Percentiles rank a stretch among this genome's conserved stretches.
phyloP scores from a whole-genome alignment of 53 echinoderm and acorn worm genomes.

The Stichopus horrens region DNA sequence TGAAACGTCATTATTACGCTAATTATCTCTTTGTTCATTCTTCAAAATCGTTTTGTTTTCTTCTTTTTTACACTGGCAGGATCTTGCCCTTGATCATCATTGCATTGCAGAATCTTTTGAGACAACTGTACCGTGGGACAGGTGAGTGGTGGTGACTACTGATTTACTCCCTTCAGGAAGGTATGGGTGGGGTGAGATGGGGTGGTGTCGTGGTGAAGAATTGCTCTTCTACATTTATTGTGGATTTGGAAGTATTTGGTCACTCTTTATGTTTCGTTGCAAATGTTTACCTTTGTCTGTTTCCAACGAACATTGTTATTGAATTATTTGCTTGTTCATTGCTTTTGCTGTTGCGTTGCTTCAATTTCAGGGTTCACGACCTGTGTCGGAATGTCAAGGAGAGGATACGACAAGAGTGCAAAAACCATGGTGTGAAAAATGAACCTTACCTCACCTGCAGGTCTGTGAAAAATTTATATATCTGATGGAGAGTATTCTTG shows the following conservation, averaged over 20 bases:
- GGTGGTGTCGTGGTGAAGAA: too few species aligned
- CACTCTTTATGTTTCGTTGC: not conserved
- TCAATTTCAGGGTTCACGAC: conserved; percentile 76
- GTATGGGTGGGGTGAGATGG: not conserved
- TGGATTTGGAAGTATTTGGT: not conserved
- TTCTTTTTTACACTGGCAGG: conserved; percentile 54
- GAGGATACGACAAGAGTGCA: conserved; percentile 80
- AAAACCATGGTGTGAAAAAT: conserved; percentile 70
- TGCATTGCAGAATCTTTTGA: conserved; percentile 98
- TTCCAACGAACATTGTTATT: not conserved
- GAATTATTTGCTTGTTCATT: not conserved
- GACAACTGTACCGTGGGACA: conserved; percentile 96
- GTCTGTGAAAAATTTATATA: conserved; percentile 12
- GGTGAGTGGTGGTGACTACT: conserved; percentile 46
- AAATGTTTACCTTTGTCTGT: not conserved
- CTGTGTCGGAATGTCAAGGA: conserved; percentile 94
- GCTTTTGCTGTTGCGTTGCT: not conserved
- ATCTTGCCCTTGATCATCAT: conserved; percentile 88
- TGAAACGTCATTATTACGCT: too few species aligned
- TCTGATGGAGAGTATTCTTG: not conserved
- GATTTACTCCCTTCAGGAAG: not conserved
- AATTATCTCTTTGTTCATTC: too few species aligned
- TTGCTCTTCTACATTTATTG: not conserved
- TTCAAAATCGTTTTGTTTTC: not conserved
- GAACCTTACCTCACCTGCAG: conserved; percentile 84